Evolutionary conservation across 2,888 invertebrate genomes (phyloP).

Genomic region (Parasteatoda lunata): DNA sequence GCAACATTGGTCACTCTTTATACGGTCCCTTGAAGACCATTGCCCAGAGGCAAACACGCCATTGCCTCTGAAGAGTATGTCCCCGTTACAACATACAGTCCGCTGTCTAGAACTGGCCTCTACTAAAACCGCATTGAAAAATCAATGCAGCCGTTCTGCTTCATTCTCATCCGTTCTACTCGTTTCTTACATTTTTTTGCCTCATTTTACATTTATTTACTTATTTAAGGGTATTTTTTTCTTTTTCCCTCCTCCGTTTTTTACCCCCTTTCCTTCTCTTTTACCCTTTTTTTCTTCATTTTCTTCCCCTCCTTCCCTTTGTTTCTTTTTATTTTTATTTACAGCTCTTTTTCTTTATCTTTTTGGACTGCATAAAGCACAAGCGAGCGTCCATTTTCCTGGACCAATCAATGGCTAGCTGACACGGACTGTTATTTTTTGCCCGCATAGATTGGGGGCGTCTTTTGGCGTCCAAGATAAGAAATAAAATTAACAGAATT

Average conservation of each 20-base stretch:
- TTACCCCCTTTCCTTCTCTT: conserved; percentile 3
- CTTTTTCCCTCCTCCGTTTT: conserved; percentile 1
- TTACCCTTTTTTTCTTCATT: conserved; percentile 10
- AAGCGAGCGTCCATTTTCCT: conserved; percentile 46
- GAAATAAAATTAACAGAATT: too few species aligned
- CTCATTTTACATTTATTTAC: conserved; percentile 60
- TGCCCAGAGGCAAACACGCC: conserved; percentile 60
- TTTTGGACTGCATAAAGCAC: conserved; percentile 60
- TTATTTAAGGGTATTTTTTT: conserved; percentile 59
- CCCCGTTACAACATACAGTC: conserved; percentile 46
- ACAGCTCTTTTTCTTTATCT: conserved; percentile 27
- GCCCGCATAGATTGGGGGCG: conserved; percentile 61
- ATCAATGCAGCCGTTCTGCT: conserved; percentile 67
- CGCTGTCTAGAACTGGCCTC: conserved; percentile 54
- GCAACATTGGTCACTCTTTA: conserved; percentile 35
- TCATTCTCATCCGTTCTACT: conserved; percentile 37
- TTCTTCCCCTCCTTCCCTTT: conserved; percentile 10
- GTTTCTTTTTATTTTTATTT: conserved; percentile 25
- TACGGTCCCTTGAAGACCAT: conserved; percentile 59
- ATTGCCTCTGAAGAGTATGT: conserved; percentile 43
- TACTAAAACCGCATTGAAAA: conserved; percentile 67
- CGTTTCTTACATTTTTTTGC: conserved; percentile 32
- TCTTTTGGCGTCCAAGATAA: background rate
- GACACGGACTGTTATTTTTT: conserved; percentile 64
- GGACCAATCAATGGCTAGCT: conserved; percentile 66